A percentile compares a stretch with the other conserved stretches of the same genome.
Conservation (phyloP, 2,888 invertebrate species). For the Neoaliturus tenellus region DNA sequence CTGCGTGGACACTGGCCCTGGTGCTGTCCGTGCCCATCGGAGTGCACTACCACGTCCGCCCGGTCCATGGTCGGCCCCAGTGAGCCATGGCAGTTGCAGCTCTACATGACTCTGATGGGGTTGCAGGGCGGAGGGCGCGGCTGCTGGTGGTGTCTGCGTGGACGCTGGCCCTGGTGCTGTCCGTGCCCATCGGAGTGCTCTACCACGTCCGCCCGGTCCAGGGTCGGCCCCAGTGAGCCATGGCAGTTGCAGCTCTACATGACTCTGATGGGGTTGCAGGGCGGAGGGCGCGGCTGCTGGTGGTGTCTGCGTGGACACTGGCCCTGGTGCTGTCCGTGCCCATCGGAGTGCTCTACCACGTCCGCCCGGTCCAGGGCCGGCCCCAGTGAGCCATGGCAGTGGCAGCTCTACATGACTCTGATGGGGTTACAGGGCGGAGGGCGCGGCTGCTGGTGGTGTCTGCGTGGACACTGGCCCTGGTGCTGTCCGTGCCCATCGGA, state of each 20-base stretch:
- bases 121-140: conserved; percentile 90
- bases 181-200: conserved; percentile 72
- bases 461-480: conserved; percentile 90
- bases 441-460: conserved; percentile 86
- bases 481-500: conserved; percentile 72
- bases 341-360: conserved; percentile 77
- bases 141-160: conserved; percentile 88
- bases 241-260: conserved; percentile 75
- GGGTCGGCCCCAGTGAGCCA: conserved; percentile 70
- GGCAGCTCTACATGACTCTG: conserved; percentile 74
- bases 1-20: conserved; percentile 91
- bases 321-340: conserved; percentile 78
- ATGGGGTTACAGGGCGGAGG: conserved; percentile 84
- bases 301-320: conserved; percentile 88
- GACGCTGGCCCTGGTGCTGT: conserved; percentile 82
- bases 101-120: conserved; percentile 73
- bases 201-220: conserved; percentile 86
- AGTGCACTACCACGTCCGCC: conserved; percentile 80
- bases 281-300: conserved; percentile 88
- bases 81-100: conserved; percentile 72
- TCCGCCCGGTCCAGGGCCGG: conserved; percentile 80
- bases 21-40: conserved; percentile 72
- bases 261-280: conserved; percentile 78
- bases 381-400: conserved; percentile 71
- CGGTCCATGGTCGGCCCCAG: conserved; percentile 77